Evolutionary conservation across 2,888 invertebrate genomes (phyloP).

Genomic region (Eulithis prunata): DNA sequence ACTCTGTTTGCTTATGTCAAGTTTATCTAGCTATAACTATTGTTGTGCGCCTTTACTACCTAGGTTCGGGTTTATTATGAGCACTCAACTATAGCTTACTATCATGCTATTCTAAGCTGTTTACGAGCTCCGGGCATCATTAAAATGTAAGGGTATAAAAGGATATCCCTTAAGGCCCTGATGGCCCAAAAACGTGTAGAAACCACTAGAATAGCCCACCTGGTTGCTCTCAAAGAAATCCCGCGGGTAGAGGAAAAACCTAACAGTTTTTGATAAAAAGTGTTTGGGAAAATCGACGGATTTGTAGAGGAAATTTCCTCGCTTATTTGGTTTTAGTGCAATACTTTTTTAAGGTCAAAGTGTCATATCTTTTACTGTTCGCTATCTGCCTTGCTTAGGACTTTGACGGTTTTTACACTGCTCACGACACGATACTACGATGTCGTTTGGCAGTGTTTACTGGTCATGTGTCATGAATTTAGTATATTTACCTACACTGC

Average conservation of each 20-base stretch:
- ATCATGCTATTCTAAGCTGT: slow-evolving; percentile 21
- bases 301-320: not conserved
- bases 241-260: slow-evolving; percentile 24
- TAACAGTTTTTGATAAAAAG: slow-evolving; percentile 13
- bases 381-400: no score
- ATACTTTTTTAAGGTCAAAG: no score
- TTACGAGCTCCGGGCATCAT: slow-evolving; percentile 26
- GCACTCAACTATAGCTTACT: slow-evolving; percentile 19
- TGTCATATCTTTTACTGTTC: no score
- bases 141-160: slow-evolving; percentile 31
- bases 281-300: slow-evolving; percentile 7
- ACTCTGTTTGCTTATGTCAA: no score
- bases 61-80: not conserved
- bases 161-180: slow-evolving; percentile 21
- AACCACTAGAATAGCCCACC: slow-evolving; percentile 29
- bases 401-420: no score
- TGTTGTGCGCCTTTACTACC: not conserved
- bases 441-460: no score
- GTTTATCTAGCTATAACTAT: not conserved
- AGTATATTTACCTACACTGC: no score
- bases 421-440: no score
- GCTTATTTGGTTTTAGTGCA: no score
- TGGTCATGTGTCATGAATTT: no score
- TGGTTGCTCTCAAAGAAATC: slow-evolving; percentile 33
- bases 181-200: slow-evolving; percentile 21